Evolutionary conservation across 2,888 invertebrate species (phyloP), one percentile per base, ranked within the genome.

Genomic region (Drosophila kanekoi): DNA sequence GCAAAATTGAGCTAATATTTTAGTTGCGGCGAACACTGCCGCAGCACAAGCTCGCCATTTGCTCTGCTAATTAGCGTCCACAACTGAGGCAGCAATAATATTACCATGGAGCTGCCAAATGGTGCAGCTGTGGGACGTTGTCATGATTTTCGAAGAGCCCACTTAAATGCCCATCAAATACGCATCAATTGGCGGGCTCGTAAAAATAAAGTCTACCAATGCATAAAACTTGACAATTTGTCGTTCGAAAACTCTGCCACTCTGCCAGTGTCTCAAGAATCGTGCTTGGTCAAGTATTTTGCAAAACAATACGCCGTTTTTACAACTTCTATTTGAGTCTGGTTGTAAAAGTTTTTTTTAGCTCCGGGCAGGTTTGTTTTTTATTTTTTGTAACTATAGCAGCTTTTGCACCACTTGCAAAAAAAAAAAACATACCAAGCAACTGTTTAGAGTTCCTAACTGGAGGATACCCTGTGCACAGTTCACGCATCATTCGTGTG

Each of bases 321-420:
- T 82, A 82, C 86, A 74, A 68, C 80, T 82, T 77, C 83, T 74
- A 82, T 86, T 86, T 69, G 70, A 75, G 83, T 79, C 72, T 65
- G 64, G 77, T 58, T 67, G 59, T 65, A 77, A 85, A 81, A 82
- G 61, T 80, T 83, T 79, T 62, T 52, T 49, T 44, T 43, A 56
- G 28, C 66, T 40, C 28, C n/a, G 4, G 4, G 18, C 47, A 53
- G 62, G 16, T 35, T 47, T 56, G 20, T 64, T 43, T 37, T 51
- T 52, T 23, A 41, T 62, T 44, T 60, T 23, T 51, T 33, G 41
- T 53, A 73, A 82, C 73, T 75, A 72, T 74, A 60, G 66, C 69
- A 73, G 65, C 71, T 71, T 56, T 61, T 51, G 59, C 47, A 52
- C 44, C 52, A 62, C 53, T 33, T 32, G 13, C 23, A 49, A 41